A percentile compares a stretch with the other conserved stretches of the same genome.
phyloP scores from a whole-genome alignment of 2,113 vertebrate species.

The Melanotaenia duboulayi region DNA sequence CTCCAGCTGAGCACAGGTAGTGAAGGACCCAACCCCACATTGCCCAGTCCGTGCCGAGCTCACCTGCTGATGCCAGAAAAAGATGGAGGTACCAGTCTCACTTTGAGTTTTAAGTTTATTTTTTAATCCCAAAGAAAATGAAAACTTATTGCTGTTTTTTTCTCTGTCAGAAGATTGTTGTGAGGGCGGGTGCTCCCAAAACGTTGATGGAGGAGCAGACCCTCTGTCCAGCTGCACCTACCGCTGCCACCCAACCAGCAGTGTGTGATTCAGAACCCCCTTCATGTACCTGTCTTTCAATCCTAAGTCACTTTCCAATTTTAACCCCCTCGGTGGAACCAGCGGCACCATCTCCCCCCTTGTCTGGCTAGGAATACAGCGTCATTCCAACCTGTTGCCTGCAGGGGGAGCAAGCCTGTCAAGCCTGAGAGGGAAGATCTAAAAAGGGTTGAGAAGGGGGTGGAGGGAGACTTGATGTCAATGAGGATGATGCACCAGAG shows the following conservation, averaged over 20 bases:
- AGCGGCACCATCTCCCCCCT: constrained; percentile 68
- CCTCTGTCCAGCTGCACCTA: constrained; percentile 77
- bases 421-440: constrained; percentile 71
- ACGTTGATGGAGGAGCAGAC: constrained; percentile 60
- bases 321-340: constrained; percentile 77
- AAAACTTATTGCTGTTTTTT: constrained; percentile 8
- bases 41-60: constrained; percentile 75
- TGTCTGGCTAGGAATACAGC: constrained; percentile 79
- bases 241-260: constrained; percentile 80
- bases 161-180: constrained; percentile 68
- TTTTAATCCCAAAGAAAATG: not conserved
- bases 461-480: constrained; percentile 54
- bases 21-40: constrained; percentile 83
- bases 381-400: constrained; percentile 79
- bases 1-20: constrained; percentile 93
- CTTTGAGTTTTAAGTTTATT: not conserved
- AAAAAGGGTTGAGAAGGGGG: constrained; percentile 30
- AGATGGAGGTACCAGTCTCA: constrained; percentile 65
- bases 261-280: constrained; percentile 76
- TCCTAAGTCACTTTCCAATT: constrained; percentile 76
- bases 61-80: constrained; percentile 78
- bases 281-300: constrained; percentile 63
- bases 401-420: constrained; percentile 78
- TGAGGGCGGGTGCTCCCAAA: constrained; percentile 78
- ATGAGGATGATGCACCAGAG: constrained; percentile 49